Conservation (phyloP, 2,888 invertebrate genomes). For the Gnatocerus cornutus region DNA sequence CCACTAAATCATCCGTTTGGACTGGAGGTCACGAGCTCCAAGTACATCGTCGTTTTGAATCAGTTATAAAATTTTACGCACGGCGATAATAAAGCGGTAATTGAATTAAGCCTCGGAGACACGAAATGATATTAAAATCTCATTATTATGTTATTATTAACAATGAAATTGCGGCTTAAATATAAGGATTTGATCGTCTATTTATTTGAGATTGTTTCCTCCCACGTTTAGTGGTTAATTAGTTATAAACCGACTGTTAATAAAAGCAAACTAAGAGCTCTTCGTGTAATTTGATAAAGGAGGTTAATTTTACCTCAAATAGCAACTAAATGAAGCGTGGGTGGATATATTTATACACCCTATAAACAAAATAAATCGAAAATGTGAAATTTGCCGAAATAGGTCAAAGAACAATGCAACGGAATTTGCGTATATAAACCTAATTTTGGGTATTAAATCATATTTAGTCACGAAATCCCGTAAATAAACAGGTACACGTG, state of each 20-base stretch:
- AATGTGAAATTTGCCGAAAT: background rate
- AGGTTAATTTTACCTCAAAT: constrained; percentile 4
- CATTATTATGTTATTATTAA: background rate
- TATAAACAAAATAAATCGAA: constrained; percentile 13
- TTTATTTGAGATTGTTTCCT: background rate
- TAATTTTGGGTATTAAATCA: constrained; percentile 23
- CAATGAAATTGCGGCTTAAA: background rate
- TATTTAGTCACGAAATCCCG: constrained; percentile 26
- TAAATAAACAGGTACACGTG: constrained; percentile 9
- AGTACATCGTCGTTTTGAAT: background rate
- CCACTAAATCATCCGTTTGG: no score
- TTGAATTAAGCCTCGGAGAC: background rate
- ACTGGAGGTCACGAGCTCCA: background rate
- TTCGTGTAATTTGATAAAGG: background rate
- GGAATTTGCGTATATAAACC: background rate
- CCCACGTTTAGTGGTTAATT: background rate
- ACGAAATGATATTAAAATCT: background rate
- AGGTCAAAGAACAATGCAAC: constrained; percentile 2
- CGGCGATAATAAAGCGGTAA: background rate
- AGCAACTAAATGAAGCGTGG: background rate
- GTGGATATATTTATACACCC: constrained; percentile 12
- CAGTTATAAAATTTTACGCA: background rate
- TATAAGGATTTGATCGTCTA: background rate
- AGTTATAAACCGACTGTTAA: background rate
- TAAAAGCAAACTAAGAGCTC: background rate